Conservation (phyloP, 2,113 vertebrate species). For the Corythornis madagascariensis region DNA sequence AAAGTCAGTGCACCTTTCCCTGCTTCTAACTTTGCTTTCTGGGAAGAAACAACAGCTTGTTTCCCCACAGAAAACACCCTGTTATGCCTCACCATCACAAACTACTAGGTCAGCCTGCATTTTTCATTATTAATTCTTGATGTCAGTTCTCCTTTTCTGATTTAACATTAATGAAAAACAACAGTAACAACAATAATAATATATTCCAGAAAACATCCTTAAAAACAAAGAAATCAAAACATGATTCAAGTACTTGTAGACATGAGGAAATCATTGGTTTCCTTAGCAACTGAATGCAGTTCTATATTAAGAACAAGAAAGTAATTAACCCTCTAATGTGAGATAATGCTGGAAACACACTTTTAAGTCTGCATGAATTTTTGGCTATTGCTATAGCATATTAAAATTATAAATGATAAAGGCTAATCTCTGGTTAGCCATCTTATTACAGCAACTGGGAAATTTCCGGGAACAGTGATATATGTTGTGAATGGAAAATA, state of each 20-base stretch:
- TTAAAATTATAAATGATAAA: slow-evolving; percentile 27
- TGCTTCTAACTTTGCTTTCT: not conserved
- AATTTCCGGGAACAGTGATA: not conserved
- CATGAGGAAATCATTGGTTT: slow-evolving; percentile 52
- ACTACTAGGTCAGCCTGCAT: not conserved
- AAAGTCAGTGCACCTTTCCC: not conserved
- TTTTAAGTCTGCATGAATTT: slow-evolving; percentile 30
- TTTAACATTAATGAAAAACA: not conserved
- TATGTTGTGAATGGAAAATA: not conserved
- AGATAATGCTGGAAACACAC: slow-evolving; percentile 56
- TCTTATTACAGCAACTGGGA: not conserved
- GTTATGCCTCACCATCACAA: not conserved
- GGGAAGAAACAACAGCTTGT: not conserved
- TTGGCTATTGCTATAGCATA: not conserved
- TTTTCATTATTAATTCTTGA: not conserved
- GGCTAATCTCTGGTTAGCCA: not conserved
- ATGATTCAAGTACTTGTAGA: slow-evolving; percentile 39
- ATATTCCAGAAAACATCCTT: not conserved
- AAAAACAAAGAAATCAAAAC: slow-evolving; percentile 41
- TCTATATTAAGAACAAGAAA: slow-evolving; percentile 68
- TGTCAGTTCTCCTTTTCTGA: not conserved
- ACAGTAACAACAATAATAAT: not conserved
- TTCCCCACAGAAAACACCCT: not conserved
- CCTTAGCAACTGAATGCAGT: slow-evolving; percentile 61
- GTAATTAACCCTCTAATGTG: slow-evolving; percentile 68